Evolutionary conservation across 2,888 invertebrate genomes (phyloP).

Genomic region (Troilus luridus): DNA sequence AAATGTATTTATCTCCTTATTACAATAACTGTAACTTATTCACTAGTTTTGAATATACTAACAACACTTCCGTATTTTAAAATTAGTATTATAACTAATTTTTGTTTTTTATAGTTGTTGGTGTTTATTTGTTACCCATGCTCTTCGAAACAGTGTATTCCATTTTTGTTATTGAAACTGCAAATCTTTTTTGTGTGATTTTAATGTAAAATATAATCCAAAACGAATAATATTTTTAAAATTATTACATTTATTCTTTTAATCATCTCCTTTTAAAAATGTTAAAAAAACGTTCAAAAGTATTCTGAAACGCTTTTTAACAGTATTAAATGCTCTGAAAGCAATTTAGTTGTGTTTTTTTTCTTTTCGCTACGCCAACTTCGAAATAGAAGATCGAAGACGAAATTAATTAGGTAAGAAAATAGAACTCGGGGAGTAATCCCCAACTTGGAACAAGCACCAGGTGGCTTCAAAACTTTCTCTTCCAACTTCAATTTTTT

Average conservation of each 20-base stretch:
- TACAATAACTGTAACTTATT: too few relatives aligned
- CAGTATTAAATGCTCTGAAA: neutral
- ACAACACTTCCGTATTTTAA: too few relatives aligned
- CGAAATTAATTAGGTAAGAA: slow-evolving; percentile 30
- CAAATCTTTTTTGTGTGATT: neutral
- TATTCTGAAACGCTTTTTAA: neutral
- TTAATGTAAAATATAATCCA: neutral
- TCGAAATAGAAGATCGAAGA: neutral
- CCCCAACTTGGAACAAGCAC: slow-evolving; percentile 10
- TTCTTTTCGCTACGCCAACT: neutral
- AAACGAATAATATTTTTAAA: neutral
- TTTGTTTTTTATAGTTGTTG: too few relatives aligned
- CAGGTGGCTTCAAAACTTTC: slow-evolving; percentile 27
- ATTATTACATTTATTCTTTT: neutral
- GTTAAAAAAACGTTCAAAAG: neutral
- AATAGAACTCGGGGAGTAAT: neutral
- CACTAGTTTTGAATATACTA: too few relatives aligned
- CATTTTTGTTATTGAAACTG: neutral
- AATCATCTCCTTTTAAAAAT: neutral
- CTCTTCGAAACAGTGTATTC: too few relatives aligned
- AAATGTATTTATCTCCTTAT: too few relatives aligned
- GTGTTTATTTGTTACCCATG: too few relatives aligned
- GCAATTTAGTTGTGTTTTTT: neutral
- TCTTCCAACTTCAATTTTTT: neutral
- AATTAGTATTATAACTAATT: too few relatives aligned